Base-by-base conservation (phyloP, 2,888 invertebrate species). In the Pilophorus perplexus region DNA sequence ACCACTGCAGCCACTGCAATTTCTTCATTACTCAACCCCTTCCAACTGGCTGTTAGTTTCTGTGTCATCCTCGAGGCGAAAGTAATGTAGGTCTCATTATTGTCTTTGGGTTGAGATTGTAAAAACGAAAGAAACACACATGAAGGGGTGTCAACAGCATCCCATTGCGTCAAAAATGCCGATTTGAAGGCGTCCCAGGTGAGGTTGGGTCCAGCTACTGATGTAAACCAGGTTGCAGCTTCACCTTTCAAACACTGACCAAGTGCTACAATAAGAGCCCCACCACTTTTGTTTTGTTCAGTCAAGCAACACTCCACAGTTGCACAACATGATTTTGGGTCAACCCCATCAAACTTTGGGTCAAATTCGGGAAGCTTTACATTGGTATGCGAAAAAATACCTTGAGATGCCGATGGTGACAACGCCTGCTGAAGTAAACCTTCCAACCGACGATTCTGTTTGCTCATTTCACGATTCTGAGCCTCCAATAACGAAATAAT, bases 231-330 rank as follows among this genome's bases (percentile, higher is more conserved):
- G 25, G 50, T 50, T 2, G 50, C 50, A 8, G 25, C 50, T 25
- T 50, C 50, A 12, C 50, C 50, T 25, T 50, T 50, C 50, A 50
- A 25, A n/a, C n/a, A n/a, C n/a, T n/a, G n/a, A n/a, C n/a, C n/a
- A n/a, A n/a, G n/a, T n/a, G n/a, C n/a, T n/a, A n/a, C n/a, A n/a
- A n/a, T n/a, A n/a, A n/a, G n/a, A n/a, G n/a, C n/a, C n/a, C n/a
- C n/a, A n/a, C n/a, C n/a, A n/a, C n/a, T n/a, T n/a, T n/a, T n/a
- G n/a, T n/a, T n/a, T n/a, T n/a, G n/a, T n/a, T n/a, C n/a, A n/a
- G n/a, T n/a, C n/a, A n/a, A n/a, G n/a, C n/a, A n/a, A n/a, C n/a
- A n/a, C n/a, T n/a, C n/a, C n/a, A n/a, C n/a, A n/a, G n/a, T n/a
- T n/a, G n/a, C n/a, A n/a, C n/a, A n/a, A n/a, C n/a, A n/a, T n/a